Evolutionary conservation across 2,888 invertebrate species (phyloP).

Genomic region (Cerastis leucographa): DNA sequence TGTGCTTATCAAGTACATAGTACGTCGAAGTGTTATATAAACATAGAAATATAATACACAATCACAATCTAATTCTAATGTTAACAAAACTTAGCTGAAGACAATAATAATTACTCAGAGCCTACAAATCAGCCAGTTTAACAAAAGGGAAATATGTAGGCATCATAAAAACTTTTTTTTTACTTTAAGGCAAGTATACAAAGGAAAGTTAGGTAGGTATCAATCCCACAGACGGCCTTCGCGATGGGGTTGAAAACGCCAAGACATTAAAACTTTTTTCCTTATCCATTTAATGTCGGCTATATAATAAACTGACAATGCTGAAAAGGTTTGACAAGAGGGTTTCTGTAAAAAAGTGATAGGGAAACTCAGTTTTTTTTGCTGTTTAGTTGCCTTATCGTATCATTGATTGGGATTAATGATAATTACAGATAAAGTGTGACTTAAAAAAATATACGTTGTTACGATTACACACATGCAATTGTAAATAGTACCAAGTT

Average conservation of each 20-base stretch:
- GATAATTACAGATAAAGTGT: background rate
- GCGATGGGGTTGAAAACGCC: slow-evolving; percentile 38
- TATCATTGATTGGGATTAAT: background rate
- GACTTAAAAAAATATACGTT: background rate
- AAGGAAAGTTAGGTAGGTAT: slow-evolving; percentile 3
- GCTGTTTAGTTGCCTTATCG: background rate
- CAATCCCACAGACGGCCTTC: slow-evolving; percentile 1
- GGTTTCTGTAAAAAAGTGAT: slow-evolving; percentile 10
- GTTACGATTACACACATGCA: background rate
- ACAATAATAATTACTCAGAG: slow-evolving; percentile 8
- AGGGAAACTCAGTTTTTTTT: background rate
- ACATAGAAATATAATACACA: background rate
- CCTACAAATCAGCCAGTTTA: slow-evolving; percentile 3
- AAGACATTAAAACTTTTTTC: slow-evolving; percentile 48
- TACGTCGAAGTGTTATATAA: background rate
- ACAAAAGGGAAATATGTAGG: slow-evolving; percentile 4
- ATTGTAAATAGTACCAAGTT: background rate
- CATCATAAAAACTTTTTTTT: slow-evolving; percentile 14
- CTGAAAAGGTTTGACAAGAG: slow-evolving; percentile 6
- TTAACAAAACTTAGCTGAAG: slow-evolving; percentile 1
- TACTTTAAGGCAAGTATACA: slow-evolving; percentile 13
- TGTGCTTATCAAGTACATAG: too few relatives aligned
- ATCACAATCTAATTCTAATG: background rate
- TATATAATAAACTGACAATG: slow-evolving; percentile 26
- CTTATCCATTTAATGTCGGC: slow-evolving; percentile 11